Evolutionary conservation across 2,888 invertebrate genomes (phyloP), one percentile per base, ranked within the genome.

Genomic region (Choristoneura rosaceana): DNA sequence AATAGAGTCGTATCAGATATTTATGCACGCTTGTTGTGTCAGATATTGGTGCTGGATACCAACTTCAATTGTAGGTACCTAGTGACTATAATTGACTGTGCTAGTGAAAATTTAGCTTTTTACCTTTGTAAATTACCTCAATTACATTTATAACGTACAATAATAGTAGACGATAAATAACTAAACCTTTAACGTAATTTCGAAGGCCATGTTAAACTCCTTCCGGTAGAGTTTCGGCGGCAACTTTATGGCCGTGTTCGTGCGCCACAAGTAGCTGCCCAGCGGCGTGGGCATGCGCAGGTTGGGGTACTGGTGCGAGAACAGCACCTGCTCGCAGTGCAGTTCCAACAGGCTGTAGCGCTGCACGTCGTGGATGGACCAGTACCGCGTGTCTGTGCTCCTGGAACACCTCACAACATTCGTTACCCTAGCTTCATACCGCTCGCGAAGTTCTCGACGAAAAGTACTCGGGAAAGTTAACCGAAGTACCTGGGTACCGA

Each of bases 321-420:
- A 92, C 9, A 92, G 77, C 3, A 88, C 84, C 75, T 87, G 74
- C 67, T 91, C 90, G 74, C 93, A 93, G 74, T 93, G 93, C 47
- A 87, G 59, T 0, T 88, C 84, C 2, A 87, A 87, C 9, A 82
- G 62, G 69, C 87, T 87, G 74, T 92, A 93, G 0, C 93, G 86
- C 71, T 92, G 92, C 5, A 88, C 91, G 64, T 92, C 90, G 67
- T 89, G 85, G 33, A 93, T 91, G 3, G 86, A 84, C 92, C 91
- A 92, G 78, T 87, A 90, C 0, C 85, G 82, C 0, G 87, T 79
- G 59, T 91, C 84, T 3, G 85, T 86, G 58, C 84, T 85, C 78
- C 92, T 92, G 78, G 10, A 52, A 17, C 10, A 2, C 33, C 43
- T 12, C 43, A 47, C 7, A 38, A 38, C 38, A 38, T 38, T 38